These are phyloP conservation scores for Enteromius afrohamiltoni DNA, from an alignment of 2,797 vertebrate species.

Conservation along the genomic window DNA sequence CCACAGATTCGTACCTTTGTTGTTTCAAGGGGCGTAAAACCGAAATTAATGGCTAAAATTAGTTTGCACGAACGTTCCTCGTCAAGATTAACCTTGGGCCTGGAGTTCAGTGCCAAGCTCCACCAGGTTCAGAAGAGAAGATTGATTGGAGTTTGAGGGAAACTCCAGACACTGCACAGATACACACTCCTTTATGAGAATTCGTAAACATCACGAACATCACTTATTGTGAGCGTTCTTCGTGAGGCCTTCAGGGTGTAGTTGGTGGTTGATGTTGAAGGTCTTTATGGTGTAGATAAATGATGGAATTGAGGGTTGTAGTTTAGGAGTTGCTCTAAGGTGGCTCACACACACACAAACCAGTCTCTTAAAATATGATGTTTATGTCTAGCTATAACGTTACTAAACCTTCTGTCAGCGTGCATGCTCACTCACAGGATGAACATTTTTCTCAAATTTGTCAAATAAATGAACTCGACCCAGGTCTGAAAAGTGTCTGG, in stretches of 20 bases:
- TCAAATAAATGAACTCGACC: not conserved
- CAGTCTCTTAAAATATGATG: not conserved
- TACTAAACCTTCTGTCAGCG: not conserved
- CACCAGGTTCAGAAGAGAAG: not conserved
- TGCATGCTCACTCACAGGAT: not conserved
- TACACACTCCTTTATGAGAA: not conserved
- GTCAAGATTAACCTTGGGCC: not conserved
- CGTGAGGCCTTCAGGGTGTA: not conserved
- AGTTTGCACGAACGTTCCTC: not conserved
- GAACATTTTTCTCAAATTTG: not conserved
- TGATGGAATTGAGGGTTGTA: not conserved
- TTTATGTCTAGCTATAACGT: not conserved
- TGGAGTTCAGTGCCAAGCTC: constrained; percentile 10
- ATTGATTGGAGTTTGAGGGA: constrained; percentile 8
- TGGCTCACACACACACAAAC: not conserved
- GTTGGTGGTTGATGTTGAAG: constrained; percentile 1
- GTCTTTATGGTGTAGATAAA: constrained; percentile 2
- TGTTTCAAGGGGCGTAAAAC: not conserved
- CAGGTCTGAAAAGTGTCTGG: not conserved
- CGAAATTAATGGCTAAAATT: not conserved
- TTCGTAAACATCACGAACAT: constrained; percentile 3
- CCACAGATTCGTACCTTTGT: constrained; percentile 8
- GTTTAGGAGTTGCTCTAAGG: not conserved
- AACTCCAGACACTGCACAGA: constrained; percentile 28
- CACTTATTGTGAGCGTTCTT: not conserved